Evolutionary conservation across 2,888 invertebrate genomes (phyloP), one percentile per base, ranked within the genome.

Genomic region (Poecilus cupreus): DNA sequence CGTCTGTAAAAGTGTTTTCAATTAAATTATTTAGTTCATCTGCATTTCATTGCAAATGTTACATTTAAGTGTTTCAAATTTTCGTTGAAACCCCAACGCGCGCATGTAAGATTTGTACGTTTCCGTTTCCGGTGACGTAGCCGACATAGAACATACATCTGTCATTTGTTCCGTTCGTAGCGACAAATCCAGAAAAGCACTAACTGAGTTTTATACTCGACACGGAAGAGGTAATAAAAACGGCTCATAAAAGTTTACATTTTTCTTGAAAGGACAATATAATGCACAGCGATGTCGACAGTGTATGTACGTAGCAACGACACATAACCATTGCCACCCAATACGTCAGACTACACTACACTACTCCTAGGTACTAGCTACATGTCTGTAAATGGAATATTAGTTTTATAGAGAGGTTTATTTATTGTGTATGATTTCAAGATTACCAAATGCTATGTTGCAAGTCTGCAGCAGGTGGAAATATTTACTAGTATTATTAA

Each of bases 191-290:
- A 20, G 49, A 49, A 54, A 54, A 18, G 54, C 18, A 18, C 54
- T 54, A 18, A 54, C 54, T 13, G 54, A 54, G 54, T 54, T 54
- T 54, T 54, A 54, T 22, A 18, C 13, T 8, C 54, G 54, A 49
- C 49, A 49, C 54, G 22, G 54, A 54, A 54, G 18, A 18, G 54
- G 54, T 54, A 54, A 54, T 54, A 54, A 54, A 54, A 54, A 54
- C 16, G 54, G 3, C 13, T 54, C 13, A 54, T 54, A 54, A 54
- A 54, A 54, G 54, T 54, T 54, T 54, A 54, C 54, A 54, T 54
- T 54, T 54, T 54, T 54, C 54, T 54, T 54, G 54, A 54, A 54
- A 54, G 54, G 43, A 54, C 54, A 54, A 54, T 54, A 54, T 54
- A 54, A 54, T 54, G 18, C 54, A 54, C 49, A 4, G 13, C 49